Conservation (phyloP, 2,888 invertebrate genomes). For the Nomada fucata region DNA sequence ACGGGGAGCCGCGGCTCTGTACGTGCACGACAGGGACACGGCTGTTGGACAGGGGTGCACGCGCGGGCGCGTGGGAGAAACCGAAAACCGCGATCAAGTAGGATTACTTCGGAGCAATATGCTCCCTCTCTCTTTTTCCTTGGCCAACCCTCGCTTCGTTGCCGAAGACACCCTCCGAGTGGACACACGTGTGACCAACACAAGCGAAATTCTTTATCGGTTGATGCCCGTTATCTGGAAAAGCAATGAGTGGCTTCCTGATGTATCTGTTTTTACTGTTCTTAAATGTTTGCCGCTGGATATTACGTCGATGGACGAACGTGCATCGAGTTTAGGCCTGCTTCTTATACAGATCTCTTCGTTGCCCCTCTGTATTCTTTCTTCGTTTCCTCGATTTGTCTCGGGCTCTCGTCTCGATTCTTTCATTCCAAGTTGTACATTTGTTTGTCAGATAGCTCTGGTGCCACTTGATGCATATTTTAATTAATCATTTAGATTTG, state of each 20-base stretch:
- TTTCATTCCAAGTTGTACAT: too few species aligned
- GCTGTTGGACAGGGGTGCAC: slow-evolving; percentile 46
- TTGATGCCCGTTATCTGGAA: slow-evolving; percentile 78
- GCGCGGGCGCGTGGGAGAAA: slow-evolving; percentile 65
- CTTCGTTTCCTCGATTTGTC: too few species aligned
- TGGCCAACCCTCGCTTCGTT: slow-evolving; percentile 52
- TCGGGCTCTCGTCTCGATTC: too few species aligned
- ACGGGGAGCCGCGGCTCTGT: slow-evolving; percentile 23
- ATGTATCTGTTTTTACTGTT: slow-evolving; percentile 67
- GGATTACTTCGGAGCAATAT: slow-evolving; percentile 83
- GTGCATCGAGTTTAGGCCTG: too few species aligned
- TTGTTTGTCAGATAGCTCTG: too few species aligned
- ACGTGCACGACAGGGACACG: slow-evolving; percentile 16
- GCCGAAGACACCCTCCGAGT: slow-evolving; percentile 60
- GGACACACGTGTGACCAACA: slow-evolving; percentile 49
- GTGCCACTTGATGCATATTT: too few species aligned
- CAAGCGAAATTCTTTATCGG: slow-evolving; percentile 67
- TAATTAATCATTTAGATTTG: too few species aligned
- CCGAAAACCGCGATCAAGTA: slow-evolving; percentile 83
- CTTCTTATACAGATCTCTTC: too few species aligned
- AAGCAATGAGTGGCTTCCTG: slow-evolving; percentile 75
- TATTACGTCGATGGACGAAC: slow-evolving; percentile 15
- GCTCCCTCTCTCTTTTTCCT: slow-evolving; percentile 74
- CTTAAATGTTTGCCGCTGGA: slow-evolving; percentile 59
- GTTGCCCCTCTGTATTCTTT: too few species aligned